Evolutionary conservation across 2,113 vertebrate species (phyloP), one percentile per base, ranked within the genome.

Genomic region (Mungos mungo): DNA sequence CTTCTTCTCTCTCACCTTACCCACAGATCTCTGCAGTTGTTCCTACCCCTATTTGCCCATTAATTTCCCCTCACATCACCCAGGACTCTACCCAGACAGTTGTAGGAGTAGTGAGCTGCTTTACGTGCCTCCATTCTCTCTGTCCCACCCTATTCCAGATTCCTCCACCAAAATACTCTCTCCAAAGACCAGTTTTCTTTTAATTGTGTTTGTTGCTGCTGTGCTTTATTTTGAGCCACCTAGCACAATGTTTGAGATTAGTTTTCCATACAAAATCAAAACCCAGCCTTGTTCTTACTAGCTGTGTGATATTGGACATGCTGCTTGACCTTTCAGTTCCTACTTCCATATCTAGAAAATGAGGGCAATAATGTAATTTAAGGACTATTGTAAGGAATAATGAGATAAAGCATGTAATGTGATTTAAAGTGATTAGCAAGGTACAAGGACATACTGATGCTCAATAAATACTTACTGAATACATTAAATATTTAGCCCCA

Each of bases 381-480:
- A 91, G 63, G 66, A 92, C 50, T 82, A 15, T 33, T 47, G 38
- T 63, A 88, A 66, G 38, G 45, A 84, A 79, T 77, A 84, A 84
- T 93, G 77, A 93, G 57, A 85, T 83, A 84, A 88, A 68, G n/a
- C 86, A 81, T 66, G 31, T 81, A 71, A 92, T 88, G 68, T 88
- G 38, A 87, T 92, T 82, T 90, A 38, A 88, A 83, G 16, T 88
- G 31, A 93, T 95, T 90, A 90, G n/a, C 57, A 88, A 91, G 23
- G 33, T 71, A 66, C 47, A 68, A 97, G 60, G n/a, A 38, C 13
- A 76, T 94, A 93, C 45, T 88, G 33, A 76, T 96, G 50, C 29
- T 94, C 92, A 88, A 66, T 92, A 96, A 94, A 77, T 88, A 79
- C 93, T 96, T 96, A n/a, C 91, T 96, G 35, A 94, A 88, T 81